Conservation (phyloP, 2,797 vertebrate genomes). For the Loris lydekkerianus region DNA sequence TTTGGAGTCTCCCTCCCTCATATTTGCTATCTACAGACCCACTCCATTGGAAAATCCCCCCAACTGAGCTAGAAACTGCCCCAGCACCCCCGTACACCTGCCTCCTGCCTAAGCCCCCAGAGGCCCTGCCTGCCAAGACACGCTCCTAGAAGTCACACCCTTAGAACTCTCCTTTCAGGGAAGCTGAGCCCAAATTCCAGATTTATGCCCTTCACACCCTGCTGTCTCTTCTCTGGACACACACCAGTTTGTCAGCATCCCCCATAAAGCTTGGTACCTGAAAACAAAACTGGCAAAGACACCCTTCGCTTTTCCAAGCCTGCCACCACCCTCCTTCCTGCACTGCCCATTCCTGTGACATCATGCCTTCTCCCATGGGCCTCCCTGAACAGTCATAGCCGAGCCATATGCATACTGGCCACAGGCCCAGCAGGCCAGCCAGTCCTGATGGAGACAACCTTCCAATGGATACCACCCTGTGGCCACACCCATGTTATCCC, state of each 20-base stretch:
- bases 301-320: background rate
- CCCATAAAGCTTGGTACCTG: accelerated
- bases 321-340: too few species aligned
- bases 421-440: background rate
- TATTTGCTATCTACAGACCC: background rate
- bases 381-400: background rate
- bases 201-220: background rate
- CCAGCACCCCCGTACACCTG: background rate
- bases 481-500: accelerated
- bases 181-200: background rate
- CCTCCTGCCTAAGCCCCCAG: background rate
- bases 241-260: background rate
- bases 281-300: background rate
- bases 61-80: background rate
- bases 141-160: accelerated
- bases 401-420: background rate
- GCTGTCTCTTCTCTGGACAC: background rate
- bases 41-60: background rate
- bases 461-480: accelerated
- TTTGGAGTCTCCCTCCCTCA: background rate
- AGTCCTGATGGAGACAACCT: background rate
- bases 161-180: background rate
- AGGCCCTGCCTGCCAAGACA: accelerated
- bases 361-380: background rate
- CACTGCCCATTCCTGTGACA: accelerated